Conservation (phyloP, 2,888 invertebrate genomes). For the Sicus ferrugineus region DNA sequence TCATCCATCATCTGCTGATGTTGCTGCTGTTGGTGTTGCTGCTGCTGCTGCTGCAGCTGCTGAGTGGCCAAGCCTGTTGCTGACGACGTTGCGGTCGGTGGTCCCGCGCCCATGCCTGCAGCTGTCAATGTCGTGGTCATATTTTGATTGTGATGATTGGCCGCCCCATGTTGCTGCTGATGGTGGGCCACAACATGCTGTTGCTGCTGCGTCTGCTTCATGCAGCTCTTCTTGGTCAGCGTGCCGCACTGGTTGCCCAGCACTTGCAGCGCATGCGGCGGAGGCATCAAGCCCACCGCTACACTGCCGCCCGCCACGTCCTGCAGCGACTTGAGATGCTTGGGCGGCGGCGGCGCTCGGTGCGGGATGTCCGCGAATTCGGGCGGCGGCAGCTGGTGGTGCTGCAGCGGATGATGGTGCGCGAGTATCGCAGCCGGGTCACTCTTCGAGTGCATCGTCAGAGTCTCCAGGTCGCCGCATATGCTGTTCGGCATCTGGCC, state of each 20-base stretch:
- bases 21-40: constrained; percentile 62
- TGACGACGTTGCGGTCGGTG: constrained; percentile 45
- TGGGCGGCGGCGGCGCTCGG: constrained; percentile 79
- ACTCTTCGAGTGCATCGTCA: constrained; percentile 68
- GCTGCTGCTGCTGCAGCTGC: constrained; percentile 48
- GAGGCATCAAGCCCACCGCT: constrained; percentile 70
- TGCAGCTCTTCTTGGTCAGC: constrained; percentile 76
- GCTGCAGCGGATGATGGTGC: constrained; percentile 78
- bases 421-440: constrained; percentile 78
- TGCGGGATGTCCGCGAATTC: constrained; percentile 85
- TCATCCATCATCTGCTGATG: constrained; percentile 76
- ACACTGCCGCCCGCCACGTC: constrained; percentile 65
- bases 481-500: constrained; percentile 90
- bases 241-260: constrained; percentile 76
- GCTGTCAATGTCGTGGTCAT: constrained; percentile 65
- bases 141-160: constrained; percentile 64
- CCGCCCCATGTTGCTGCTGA: constrained; percentile 50
- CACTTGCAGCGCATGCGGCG: constrained; percentile 80
- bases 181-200: constrained; percentile 40
- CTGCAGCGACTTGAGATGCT: constrained; percentile 68
- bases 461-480: constrained; percentile 80
- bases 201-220: constrained; percentile 58
- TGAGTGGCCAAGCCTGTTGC: constrained; percentile 44
- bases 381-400: constrained; percentile 84
- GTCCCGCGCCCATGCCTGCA: constrained; percentile 75